These are phyloP conservation scores for Endotricha flammealis DNA, from an alignment of 2,888 invertebrate genomes.

Conservation along the genomic window DNA sequence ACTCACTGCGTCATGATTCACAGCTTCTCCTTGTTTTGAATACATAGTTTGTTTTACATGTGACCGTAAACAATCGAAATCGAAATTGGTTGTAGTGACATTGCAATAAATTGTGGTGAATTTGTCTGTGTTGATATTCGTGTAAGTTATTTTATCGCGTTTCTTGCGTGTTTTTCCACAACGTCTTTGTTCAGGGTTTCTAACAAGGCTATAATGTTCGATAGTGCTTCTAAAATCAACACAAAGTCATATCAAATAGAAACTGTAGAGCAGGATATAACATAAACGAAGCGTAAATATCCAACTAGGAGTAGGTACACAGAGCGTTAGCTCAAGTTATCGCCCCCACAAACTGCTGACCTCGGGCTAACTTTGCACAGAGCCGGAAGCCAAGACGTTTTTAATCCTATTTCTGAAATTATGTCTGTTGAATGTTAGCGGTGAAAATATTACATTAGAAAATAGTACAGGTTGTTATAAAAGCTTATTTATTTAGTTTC, in stretches of 20 bases:
- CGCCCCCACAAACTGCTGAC: constrained; percentile 8
- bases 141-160: too few relatives aligned
- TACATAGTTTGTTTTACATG: constrained; percentile 35
- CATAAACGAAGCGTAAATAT: not conserved
- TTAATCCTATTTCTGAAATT: not conserved
- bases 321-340: constrained; percentile 8
- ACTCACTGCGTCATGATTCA: constrained; percentile 48
- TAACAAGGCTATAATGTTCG: too few relatives aligned
- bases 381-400: not conserved
- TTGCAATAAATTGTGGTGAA: not conserved
- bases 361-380: not conserved
- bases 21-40: constrained; percentile 45
- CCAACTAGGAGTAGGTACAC: not conserved
- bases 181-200: too few relatives aligned
- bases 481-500: too few relatives aligned
- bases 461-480: too few relatives aligned
- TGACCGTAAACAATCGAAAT: constrained; percentile 6
- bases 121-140: not conserved
- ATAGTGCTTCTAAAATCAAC: too few relatives aligned
- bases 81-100: constrained; percentile 5
- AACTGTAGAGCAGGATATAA: too few relatives aligned
- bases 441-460: too few relatives aligned
- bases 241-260: too few relatives aligned
- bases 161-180: too few relatives aligned
- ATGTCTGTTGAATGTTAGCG: not conserved